Conservation (phyloP, 2,797 vertebrate species). For the Siniperca undulata region DNA sequence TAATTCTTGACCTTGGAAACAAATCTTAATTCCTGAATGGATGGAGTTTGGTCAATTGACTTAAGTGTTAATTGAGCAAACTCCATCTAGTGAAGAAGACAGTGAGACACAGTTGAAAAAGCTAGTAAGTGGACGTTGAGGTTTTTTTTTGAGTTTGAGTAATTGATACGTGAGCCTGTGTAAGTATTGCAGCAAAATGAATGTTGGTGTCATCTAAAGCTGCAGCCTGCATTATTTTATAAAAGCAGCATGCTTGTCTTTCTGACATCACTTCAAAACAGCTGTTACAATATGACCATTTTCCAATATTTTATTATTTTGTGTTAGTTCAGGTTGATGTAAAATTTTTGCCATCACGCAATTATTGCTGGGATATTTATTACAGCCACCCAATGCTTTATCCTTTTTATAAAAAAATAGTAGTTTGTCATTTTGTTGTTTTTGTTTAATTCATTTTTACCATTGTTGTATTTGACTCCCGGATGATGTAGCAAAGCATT, state of each 20-base stretch:
- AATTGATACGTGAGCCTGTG: neutral
- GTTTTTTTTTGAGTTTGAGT: neutral
- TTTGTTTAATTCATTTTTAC: neutral
- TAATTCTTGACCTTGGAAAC: neutral
- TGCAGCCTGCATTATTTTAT: neutral
- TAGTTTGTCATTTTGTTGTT: too few relatives aligned
- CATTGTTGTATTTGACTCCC: neutral
- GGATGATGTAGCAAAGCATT: neutral
- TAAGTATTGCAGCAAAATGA: too few relatives aligned
- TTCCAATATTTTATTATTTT: neutral
- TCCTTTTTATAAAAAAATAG: too few relatives aligned
- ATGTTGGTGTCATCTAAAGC: neutral
- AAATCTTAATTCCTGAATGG: neutral
- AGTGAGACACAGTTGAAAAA: neutral
- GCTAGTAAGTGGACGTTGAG: neutral
- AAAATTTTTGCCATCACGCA: neutral
- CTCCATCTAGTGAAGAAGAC: neutral
- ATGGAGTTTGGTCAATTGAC: neutral
- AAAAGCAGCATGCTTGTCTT: neutral
- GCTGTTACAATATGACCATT: neutral
- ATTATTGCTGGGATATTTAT: neutral
- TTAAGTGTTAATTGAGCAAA: neutral
- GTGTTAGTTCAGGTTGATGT: neutral
- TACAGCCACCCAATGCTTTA: neutral
- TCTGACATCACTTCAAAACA: neutral